Evolutionary conservation across 1,140 invertebrate species (phyloP).

Genomic region (Apis dorsata): DNA sequence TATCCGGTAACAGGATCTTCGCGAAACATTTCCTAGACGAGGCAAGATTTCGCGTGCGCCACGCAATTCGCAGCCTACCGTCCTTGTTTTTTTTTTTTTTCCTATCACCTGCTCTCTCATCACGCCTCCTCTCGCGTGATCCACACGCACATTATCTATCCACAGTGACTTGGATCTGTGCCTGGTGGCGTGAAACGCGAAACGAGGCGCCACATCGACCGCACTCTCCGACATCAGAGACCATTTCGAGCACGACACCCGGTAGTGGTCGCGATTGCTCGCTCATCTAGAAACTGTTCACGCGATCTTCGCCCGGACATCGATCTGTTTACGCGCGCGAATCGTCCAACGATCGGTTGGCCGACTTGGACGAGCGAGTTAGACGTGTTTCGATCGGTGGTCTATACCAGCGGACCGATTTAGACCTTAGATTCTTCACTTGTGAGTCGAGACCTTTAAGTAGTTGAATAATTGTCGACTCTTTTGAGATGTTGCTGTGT

Average conservation of each 20-base stretch:
- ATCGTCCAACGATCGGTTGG: neutral
- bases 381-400: too few species aligned
- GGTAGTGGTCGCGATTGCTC: slow-evolving; percentile 64
- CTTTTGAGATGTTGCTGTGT: too few species aligned
- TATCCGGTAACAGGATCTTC: slow-evolving; percentile 70
- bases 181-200: slow-evolving; percentile 55
- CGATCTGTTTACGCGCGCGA: slow-evolving; percentile 49
- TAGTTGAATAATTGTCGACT: too few species aligned
- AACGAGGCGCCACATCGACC: slow-evolving; percentile 58
- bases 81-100: slow-evolving; percentile 26
- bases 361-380: slow-evolving; percentile 4
- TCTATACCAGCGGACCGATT: too few species aligned
- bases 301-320: slow-evolving; percentile 54
- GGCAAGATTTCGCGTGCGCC: slow-evolving; percentile 61
- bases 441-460: too few species aligned
- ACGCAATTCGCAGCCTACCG: slow-evolving; percentile 55
- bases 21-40: slow-evolving; percentile 62
- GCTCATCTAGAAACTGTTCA: slow-evolving; percentile 70
- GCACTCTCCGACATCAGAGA: slow-evolving; percentile 58
- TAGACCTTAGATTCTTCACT: too few species aligned
- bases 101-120: slow-evolving; percentile 15
- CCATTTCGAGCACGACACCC: slow-evolving; percentile 65
- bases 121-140: neutral
- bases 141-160: neutral
- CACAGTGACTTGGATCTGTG: neutral